Base-by-base conservation (phyloP, 92 coral and sea anemone species). In the Actinostola sp. region DNA sequence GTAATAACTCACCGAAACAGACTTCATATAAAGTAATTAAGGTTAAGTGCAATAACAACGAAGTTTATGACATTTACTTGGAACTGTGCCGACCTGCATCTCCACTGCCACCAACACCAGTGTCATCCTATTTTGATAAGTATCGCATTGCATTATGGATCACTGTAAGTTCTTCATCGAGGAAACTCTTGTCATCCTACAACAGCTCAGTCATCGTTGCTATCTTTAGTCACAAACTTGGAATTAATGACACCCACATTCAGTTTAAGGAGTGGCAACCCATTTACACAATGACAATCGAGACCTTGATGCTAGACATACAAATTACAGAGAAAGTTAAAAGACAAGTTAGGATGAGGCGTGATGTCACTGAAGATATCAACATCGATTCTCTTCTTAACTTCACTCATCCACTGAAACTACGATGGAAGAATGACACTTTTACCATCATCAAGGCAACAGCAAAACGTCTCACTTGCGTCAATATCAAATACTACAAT, bases 121-220 rank as follows among this genome's bases (percentile, higher is more conserved):
- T 10, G 2, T 29, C 61, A 20, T 30, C 60, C 21, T 59, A 61
- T 28, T 61, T 61, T 61, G 60, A 43, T 16, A 61, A 39, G 36
- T 73, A 59, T 51, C 79, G 79, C 31, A 29, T 73, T n/a, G 79
- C 69, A 42, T 25, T 61, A 32, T 73, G 79, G 79, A 43, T 73
- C 14, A 59, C 62, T 19, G 28, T 1, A 25, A 28, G 46, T 32
- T 49, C 63, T 3, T 4, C n/a, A 3, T 27, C 65, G 9, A 28
- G 1, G 15, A 17, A 9, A 8, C 35, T 20, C 9, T 12, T 54
- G 21, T 38, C 25, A 5, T 0, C 8, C 7, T 25, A 32, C 14
- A 25, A 25, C 55, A 30, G 28, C 30, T 5, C 32, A 16, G 38
- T 32, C 3, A 21, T 39, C 44, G 26, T 21, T 3, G 10, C 16